phyloP scores from a whole-genome alignment of 2,797 vertebrate species.

The Macrochelys suwanniensis region DNA sequence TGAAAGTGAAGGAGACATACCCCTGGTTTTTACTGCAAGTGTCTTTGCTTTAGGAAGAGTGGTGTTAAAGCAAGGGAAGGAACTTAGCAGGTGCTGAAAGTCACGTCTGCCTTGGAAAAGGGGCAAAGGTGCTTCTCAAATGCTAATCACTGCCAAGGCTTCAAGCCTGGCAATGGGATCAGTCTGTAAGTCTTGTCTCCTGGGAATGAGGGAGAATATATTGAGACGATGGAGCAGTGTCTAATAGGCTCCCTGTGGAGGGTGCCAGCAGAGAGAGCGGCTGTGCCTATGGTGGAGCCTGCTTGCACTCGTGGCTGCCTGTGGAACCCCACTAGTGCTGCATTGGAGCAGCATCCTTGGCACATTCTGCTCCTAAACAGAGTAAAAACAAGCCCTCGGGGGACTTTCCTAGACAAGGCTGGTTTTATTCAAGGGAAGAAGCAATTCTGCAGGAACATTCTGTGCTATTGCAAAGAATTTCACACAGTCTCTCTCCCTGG shows the following conservation, averaged over 20 bases:
- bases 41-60: background rate
- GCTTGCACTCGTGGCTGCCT: accelerated
- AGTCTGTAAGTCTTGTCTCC: conserved; percentile 27
- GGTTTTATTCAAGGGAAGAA: background rate
- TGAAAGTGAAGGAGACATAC: background rate
- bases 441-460: background rate
- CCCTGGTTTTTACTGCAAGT: background rate
- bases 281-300: background rate
- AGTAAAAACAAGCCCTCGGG: background rate
- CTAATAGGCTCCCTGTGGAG: background rate
- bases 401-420: conserved; percentile 5
- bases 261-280: background rate
- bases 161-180: conserved; percentile 55
- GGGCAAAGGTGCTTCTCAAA: background rate
- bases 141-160: conserved; percentile 4
- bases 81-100: background rate
- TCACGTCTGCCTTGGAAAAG: background rate
- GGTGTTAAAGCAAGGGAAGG: background rate
- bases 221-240: conserved; percentile 15
- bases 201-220: conserved; percentile 29
- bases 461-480: background rate
- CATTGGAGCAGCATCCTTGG: background rate
- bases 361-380: background rate
- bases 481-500: background rate
- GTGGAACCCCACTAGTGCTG: background rate